A percentile compares a stretch with the other conserved stretches of the same genome.
phyloP scores from a whole-genome alignment of 2,797 vertebrate genomes.

The Premnoplex brunnescens region DNA sequence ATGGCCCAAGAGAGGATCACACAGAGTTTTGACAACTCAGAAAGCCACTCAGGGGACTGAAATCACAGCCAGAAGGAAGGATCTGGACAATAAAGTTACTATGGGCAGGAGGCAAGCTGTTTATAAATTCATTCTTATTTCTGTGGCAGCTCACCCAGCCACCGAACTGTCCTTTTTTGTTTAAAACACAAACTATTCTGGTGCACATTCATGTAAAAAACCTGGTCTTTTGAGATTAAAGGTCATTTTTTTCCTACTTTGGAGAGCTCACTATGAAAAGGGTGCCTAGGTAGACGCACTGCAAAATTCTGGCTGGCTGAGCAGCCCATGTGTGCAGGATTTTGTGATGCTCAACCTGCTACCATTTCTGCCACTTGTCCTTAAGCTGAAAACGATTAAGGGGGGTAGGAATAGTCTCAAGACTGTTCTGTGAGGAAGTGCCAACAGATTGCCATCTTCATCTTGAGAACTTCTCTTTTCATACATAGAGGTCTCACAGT shows the following conservation, averaged over 20 bases:
- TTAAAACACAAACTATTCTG: background rate
- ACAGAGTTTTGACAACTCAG: background rate
- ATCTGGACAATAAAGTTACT: background rate
- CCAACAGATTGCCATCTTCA: background rate
- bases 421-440: background rate
- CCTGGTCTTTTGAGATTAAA: background rate
- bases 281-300: background rate
- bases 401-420: background rate
- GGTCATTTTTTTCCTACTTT: background rate
- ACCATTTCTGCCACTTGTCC: background rate
- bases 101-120: background rate
- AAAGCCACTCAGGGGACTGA: background rate
- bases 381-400: background rate
- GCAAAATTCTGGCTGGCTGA: background rate
- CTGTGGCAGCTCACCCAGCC: background rate
- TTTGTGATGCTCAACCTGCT: background rate
- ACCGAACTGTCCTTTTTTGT: background rate
- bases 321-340: background rate
- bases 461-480: background rate
- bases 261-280: background rate
- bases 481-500: background rate
- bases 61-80: background rate
- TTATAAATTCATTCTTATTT: background rate
- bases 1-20: background rate
- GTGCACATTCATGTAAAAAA: background rate